Conservation (phyloP, 2,113 vertebrate genomes). For the Dipodomys spectabilis region DNA sequence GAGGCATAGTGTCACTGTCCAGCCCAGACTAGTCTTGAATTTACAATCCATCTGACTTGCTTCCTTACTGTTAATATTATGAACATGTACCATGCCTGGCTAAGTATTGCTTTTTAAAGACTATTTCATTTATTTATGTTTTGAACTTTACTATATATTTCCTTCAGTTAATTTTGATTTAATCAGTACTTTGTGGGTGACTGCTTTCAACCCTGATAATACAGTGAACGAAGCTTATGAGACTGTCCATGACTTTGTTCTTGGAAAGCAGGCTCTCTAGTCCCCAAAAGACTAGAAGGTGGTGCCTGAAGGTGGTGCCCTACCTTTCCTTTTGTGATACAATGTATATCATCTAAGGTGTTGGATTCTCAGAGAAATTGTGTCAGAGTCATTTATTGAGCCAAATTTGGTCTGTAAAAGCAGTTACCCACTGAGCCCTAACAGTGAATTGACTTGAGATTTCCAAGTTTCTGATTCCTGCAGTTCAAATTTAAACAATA, state of each 20-base stretch:
- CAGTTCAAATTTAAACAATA: background rate
- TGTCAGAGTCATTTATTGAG: background rate
- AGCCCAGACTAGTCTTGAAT: no score
- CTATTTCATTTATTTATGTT: background rate
- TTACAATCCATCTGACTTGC: no score
- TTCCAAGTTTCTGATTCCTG: background rate
- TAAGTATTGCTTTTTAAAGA: no score
- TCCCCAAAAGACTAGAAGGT: background rate
- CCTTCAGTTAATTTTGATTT: background rate
- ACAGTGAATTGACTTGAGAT: no score
- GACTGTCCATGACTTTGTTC: background rate
- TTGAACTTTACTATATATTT: background rate
- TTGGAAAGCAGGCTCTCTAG: background rate
- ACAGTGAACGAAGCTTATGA: background rate
- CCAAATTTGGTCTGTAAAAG: background rate
- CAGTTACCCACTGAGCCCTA: background rate
- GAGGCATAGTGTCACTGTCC: no score
- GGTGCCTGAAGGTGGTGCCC: no score
- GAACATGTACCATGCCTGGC: no score
- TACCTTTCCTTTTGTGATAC: background rate
- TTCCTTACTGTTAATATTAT: no score
- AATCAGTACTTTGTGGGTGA: background rate
- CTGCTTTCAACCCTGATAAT: background rate
- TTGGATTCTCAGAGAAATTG: background rate
- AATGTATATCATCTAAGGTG: background rate